Evolutionary conservation across 2,888 invertebrate species (phyloP), one percentile per base, ranked within the genome.

Genomic region (Agrilus mali): DNA sequence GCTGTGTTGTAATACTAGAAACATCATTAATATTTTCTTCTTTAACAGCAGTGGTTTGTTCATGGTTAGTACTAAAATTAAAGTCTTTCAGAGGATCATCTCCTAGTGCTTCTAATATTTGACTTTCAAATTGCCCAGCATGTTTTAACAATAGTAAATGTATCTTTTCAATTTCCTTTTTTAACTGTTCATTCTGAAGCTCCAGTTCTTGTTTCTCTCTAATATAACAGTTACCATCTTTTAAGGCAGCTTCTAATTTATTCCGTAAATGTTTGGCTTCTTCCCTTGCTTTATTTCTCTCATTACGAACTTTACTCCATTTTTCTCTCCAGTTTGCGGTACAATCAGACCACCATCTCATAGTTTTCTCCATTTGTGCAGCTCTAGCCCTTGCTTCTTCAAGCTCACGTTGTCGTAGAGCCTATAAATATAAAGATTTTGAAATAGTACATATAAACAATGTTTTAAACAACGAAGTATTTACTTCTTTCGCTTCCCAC

Each of bases 301-400:
- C 96, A 61, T 84, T 89, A 42, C 94, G 77, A 55, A 87, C 82
- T 75, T 94, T 79, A 70, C 87, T 88, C 96, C 96, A 97, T 61
- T 96, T 96, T 62, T 88, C 88, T 32, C 92, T 71, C 93, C 93
- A 93, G 62, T 89, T 89, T 1, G 94, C 90, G 0, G 96, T 96
- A 64, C 97, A 97, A 66, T 96, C 96, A 41, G 88, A 94, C 96
- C 85, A 97, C 96, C 96, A 97, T 46, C 94, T 74, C 95, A 97
- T 96, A 0, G 96, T 97, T 67, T 96, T 96, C 65, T 97, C 97
- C 97, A 97, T 97, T 68, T 97, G 96, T 1, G 93, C 86, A 13
- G 94, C 93, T 49, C 96, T 70, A 4, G 93, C 92, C 52, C 93
- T 73, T 0, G 94, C 93, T 61, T 96, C 96, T 60, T 96, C 94